phyloP scores from a whole-genome alignment of 2,797 vertebrate genomes.

The Steatocranus sp. region DNA sequence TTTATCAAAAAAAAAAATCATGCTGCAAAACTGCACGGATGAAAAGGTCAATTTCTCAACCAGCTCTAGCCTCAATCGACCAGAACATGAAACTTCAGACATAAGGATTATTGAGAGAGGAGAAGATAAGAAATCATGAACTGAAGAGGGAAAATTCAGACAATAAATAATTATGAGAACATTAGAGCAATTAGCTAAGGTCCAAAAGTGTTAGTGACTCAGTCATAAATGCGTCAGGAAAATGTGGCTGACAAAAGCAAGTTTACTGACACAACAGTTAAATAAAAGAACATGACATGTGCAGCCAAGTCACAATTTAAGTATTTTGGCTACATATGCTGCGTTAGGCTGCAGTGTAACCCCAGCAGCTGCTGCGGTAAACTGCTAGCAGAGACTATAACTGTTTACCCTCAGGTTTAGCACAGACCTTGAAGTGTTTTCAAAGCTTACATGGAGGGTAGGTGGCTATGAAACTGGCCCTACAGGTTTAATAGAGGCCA shows the following conservation, averaged over 20 bases:
- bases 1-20: slow-evolving; percentile 32
- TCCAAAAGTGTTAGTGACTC: background rate
- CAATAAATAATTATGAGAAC: background rate
- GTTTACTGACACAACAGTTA: background rate
- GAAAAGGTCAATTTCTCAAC: slow-evolving; percentile 25
- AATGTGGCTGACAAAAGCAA: background rate
- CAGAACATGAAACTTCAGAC: slow-evolving; percentile 5
- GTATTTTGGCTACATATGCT: background rate
- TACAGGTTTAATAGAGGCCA: slow-evolving; percentile 16
- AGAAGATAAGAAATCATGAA: background rate
- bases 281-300: background rate
- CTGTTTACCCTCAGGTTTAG: slow-evolving; percentile 33
- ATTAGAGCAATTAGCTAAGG: background rate
- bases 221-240: background rate
- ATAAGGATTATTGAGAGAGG: background rate
- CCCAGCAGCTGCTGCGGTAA: slow-evolving; percentile 3
- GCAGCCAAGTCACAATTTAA: background rate
- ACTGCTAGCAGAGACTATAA: background rate
- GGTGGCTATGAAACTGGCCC: slow-evolving; percentile 11
- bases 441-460: slow-evolving; percentile 9
- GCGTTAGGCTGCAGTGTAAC: background rate
- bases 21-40: background rate
- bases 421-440: slow-evolving; percentile 35
- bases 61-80: background rate
- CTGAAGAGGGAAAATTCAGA: background rate